phyloP scores from a whole-genome alignment of 2,797 vertebrate genomes.

The Benthosema pterotum region DNA sequence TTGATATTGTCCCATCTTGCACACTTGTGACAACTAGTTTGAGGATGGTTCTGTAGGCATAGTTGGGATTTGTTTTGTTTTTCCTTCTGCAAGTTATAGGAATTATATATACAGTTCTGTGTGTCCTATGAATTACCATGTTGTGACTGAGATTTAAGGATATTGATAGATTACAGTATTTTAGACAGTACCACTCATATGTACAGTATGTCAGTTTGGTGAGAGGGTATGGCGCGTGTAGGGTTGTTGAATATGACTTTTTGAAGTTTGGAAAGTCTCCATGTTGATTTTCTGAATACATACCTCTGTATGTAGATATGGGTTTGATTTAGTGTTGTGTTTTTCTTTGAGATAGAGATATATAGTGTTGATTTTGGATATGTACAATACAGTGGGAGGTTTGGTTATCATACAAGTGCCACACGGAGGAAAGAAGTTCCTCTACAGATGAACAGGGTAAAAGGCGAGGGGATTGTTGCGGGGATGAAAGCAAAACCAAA shows the following conservation, averaged over 20 bases:
- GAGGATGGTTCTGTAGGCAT: constrained; percentile 29
- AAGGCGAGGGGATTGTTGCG: constrained; percentile 43
- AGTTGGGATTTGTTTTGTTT: constrained; percentile 28
- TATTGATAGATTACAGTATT: constrained; percentile 42
- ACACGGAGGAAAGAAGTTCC: constrained; percentile 57
- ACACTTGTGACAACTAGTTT: constrained; percentile 18
- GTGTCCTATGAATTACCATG: constrained; percentile 44
- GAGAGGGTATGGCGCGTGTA: constrained; percentile 64
- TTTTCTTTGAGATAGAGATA: constrained; percentile 47
- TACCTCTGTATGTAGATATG: constrained; percentile 54
- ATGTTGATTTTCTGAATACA: constrained; percentile 51
- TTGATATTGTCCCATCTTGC: constrained; percentile 26
- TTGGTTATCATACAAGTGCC: constrained; percentile 70
- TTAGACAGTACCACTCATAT: constrained; percentile 73
- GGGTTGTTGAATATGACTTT: constrained; percentile 69
- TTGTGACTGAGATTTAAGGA: constrained; percentile 52
- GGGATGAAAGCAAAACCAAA: constrained; percentile 42
- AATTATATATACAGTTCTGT: constrained; percentile 23
- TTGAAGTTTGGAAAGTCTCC: constrained; percentile 60
- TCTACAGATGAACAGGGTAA: constrained; percentile 67
- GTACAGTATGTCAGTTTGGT: constrained; percentile 60
- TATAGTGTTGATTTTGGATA: constrained; percentile 61
- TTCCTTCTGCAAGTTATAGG: constrained; percentile 21
- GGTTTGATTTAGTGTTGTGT: constrained; percentile 49
- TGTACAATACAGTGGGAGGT: constrained; percentile 54